Percentiles rank a stretch among this genome's conserved stretches.
phyloP scores from a whole-genome alignment of 2,888 invertebrate genomes.

The Palloptera scutellata region DNA sequence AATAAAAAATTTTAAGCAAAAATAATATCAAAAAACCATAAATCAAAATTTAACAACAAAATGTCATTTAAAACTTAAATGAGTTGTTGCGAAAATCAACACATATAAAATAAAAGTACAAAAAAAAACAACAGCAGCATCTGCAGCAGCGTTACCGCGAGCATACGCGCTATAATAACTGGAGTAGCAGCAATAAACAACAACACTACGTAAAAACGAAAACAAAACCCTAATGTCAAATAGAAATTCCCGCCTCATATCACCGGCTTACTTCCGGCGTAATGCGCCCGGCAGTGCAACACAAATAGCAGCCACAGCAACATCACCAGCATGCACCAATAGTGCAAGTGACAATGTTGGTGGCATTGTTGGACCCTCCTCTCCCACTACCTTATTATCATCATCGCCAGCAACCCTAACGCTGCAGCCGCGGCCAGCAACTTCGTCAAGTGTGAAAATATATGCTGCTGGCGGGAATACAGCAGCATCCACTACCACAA shows the following conservation, averaged over 20 bases:
- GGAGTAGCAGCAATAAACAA: not conserved
- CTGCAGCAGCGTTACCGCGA: not conserved
- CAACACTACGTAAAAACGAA: conserved; percentile 22
- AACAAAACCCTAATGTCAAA: conserved; percentile 48
- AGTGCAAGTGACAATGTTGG: not conserved
- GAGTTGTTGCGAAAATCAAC: not conserved
- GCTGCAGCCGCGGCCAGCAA: conserved; percentile 3
- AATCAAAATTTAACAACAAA: not conserved
- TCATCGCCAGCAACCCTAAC: conserved; percentile 2
- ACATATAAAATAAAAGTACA: not conserved
- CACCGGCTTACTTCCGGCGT: conserved; percentile 43
- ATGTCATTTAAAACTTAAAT: not conserved
- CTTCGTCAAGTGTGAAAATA: not conserved
- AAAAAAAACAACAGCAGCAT: not conserved
- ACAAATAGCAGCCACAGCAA: conserved; percentile 39
- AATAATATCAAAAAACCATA: conserved; percentile 17
- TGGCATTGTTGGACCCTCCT: not conserved
- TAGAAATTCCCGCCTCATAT: conserved; percentile 40
- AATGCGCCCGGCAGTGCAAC: conserved; percentile 51
- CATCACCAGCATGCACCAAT: conserved; percentile 5
- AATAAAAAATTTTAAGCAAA: not conserved
- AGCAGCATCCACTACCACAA: too few relatives aligned
- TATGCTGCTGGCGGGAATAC: not conserved
- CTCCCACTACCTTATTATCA: conserved; percentile 12
- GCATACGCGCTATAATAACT: not conserved